phyloP scores from a whole-genome alignment of 2,888 invertebrate species.

The Macrosoma leucophasiata region DNA sequence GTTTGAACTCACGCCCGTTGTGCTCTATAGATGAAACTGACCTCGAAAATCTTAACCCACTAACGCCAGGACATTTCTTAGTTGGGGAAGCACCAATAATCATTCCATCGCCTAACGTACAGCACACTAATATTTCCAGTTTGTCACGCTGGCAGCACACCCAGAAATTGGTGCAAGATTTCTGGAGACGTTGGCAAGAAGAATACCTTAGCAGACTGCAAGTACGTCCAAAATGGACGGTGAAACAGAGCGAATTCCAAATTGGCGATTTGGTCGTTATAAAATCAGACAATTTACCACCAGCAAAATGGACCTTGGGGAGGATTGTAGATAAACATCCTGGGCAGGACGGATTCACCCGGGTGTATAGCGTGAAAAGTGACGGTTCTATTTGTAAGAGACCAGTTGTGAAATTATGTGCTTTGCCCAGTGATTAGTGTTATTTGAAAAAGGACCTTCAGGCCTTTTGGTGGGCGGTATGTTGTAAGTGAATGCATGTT shows the following conservation, averaged over 20 bases:
- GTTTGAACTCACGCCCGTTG: conserved; percentile 5
- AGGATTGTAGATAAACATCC: conserved; percentile 14
- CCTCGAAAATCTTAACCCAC: conserved; percentile 1
- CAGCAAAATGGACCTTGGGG: conserved; percentile 23
- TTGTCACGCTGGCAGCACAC: conserved; percentile 21
- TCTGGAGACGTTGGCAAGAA: conserved; percentile 24
- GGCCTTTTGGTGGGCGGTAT: too few species aligned
- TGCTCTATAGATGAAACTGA: neutral
- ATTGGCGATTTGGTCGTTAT: conserved; percentile 21
- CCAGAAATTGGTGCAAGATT: conserved; percentile 20
- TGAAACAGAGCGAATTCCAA: conserved; percentile 3
- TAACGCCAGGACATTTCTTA: conserved; percentile 21
- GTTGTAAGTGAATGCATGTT: too few species aligned
- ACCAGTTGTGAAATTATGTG: conserved; percentile 6
- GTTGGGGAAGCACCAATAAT: conserved; percentile 14
- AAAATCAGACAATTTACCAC: conserved; percentile 21
- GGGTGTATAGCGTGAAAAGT: conserved; percentile 4
- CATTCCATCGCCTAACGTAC: conserved; percentile 1
- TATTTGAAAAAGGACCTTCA: too few species aligned
- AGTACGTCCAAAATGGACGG: conserved; percentile 19
- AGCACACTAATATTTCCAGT: conserved; percentile 3
- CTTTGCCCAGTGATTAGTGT: neutral
- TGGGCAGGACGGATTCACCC: conserved; percentile 1
- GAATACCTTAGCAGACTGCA: conserved; percentile 22
- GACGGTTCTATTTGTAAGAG: conserved; percentile 1